Base-by-base conservation (phyloP, 2,113 vertebrate genomes). In the Chrysochloris asiatica region DNA sequence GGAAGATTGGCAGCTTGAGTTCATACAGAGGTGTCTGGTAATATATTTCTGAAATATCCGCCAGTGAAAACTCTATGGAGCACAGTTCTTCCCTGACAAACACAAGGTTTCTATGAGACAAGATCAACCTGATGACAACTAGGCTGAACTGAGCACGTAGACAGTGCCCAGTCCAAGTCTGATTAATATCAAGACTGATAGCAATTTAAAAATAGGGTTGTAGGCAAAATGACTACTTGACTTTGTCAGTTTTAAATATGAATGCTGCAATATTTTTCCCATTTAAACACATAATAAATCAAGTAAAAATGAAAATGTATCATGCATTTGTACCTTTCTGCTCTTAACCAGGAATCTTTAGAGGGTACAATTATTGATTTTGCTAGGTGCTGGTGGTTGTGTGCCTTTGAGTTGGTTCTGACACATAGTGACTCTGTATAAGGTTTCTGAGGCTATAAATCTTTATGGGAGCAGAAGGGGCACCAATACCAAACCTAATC, bases 251-350 rank as follows among this genome's bases (percentile, higher is more conserved):
- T 22, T n/a, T 79, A 73, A 48, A 56, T 14, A 36, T 22, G 63
- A 91, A 72, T n/a, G 6, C 33, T 81, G 10, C 38, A 59, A 71
- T 61, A 56, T 52, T 86, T 85, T 86, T 91, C 17, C 54, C 84
- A 28, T 87, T 80, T 48, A 48, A 83, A 33, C 16, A 72, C 33
- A 13, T 61, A 88, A 14, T 1, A 84, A 88, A 47, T 77, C 19
- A 89, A 91, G 11, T 48, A 79, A 83, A 88, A 92, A 76, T 73
- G 43, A 91, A 89, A 79, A 85, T 71, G 12, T 69, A 3, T 4
- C 16, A 85, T 91, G 45, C 67, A 87, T 65, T 69, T 86, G 1
- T 83, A 59, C 2, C 11, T 88, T 83, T 8, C 16, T 88, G 52
- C 3, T 86, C 38, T 79, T 79, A 83, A 16, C 33, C 59, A n/a